Evolutionary conservation across 2,797 vertebrate genomes (phyloP), one percentile per base, ranked within the genome.

Genomic region (Acanthopagrus latus): DNA sequence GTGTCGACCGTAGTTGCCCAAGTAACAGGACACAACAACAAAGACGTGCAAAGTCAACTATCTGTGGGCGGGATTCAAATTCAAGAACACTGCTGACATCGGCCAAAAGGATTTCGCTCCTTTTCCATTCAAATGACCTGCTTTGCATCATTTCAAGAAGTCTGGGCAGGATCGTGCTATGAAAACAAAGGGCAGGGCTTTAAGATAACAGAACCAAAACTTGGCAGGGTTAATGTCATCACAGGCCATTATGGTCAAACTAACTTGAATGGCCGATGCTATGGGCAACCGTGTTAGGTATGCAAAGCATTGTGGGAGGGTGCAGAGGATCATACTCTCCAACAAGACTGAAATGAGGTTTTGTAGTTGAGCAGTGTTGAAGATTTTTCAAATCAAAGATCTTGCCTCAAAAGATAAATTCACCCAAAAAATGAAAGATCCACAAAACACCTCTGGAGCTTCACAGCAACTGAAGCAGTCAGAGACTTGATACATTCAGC

Each of bases 121-220:
- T 72, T 83, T 55, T 63, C 78, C 83, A 94, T 92, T 93, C 92
- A 94, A 95, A 94, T 81, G 76, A 84, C 46, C 72, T 71, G 85
- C 57, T 94, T 94, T 95, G 92, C 91, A 92, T 94, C 77, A 47
- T 68, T 80, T 78, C 14, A 41, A 88, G 74, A 80, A 64, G 59
- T 70, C 67, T 44, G 33, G 81, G 74, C 85, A 54, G 86, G 79
- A 81, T 84, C 78, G 17, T 67, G 64, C 89, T 89, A 70, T 80
- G 83, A 93, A 92, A 93, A 92, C 92, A 93, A 89, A 89, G 16
- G 77, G 83, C 74, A 64, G 74, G 55, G 83, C 80, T 86, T 89
- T 92, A 91, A 94, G 90, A 93, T 92, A 93, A 94, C 92, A 92
- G 88, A 92, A 85, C 74, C 86, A 86, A 88, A 85, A 25, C 74